Evolutionary conservation across 2,888 invertebrate genomes (phyloP).

Genomic region (Meandrusa payeni): DNA sequence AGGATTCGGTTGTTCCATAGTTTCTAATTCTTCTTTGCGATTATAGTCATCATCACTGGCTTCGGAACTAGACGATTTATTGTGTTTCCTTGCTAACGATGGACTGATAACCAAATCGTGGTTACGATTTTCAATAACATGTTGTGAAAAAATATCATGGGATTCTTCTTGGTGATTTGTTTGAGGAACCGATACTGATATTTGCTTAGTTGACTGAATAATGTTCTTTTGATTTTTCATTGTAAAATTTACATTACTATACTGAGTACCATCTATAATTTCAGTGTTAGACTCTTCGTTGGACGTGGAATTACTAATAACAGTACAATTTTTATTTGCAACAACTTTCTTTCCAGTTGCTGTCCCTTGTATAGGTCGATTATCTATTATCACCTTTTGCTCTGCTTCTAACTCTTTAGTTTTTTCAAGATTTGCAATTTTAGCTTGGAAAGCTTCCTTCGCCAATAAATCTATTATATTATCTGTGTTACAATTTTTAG

Average conservation of each 20-base stretch:
- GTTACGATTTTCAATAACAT: constrained; percentile 40
- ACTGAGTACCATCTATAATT: constrained; percentile 42
- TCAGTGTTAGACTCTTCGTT: constrained; percentile 55
- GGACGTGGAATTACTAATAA: constrained; percentile 43
- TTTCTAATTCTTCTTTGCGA: constrained; percentile 29
- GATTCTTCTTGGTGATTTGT: too few species aligned
- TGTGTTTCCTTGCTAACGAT: constrained; percentile 52
- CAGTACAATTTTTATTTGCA: constrained; percentile 27
- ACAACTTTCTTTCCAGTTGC: constrained; percentile 15
- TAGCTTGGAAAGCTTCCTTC: constrained; percentile 46
- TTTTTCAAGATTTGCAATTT: constrained; percentile 24
- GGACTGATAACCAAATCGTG: constrained; percentile 49
- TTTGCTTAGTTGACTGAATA: constrained; percentile 18
- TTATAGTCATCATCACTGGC: constrained; percentile 40
- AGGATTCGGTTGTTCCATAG: constrained; percentile 5
- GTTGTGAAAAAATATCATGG: constrained; percentile 57
- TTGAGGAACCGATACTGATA: too few species aligned
- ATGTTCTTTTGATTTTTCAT: too few species aligned
- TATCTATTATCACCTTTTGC: too few species aligned
- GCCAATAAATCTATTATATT: constrained; percentile 52
- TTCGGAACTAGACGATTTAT: constrained; percentile 53
- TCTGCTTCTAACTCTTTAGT: not conserved
- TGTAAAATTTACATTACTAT: constrained; percentile 34
- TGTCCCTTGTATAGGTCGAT: too few species aligned
- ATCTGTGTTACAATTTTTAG: constrained; percentile 39